Evolutionary conservation across 2,113 vertebrate genomes (phyloP).

Genomic region (Campylomormyrus tamandua): DNA sequence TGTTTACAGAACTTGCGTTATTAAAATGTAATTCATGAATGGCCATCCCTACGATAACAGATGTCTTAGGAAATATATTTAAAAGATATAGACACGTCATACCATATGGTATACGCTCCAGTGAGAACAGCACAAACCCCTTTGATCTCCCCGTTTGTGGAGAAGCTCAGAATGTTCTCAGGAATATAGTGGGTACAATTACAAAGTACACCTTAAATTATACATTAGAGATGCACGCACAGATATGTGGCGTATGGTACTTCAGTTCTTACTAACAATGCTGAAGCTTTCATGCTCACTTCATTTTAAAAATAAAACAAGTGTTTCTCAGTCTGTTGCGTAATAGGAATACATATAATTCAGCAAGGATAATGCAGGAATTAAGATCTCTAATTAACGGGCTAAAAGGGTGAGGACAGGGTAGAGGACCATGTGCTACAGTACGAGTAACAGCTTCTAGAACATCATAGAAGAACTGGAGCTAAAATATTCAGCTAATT

Average conservation of each 20-base stretch:
- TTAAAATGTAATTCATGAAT: not conserved
- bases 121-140: not conserved
- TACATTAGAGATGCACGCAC: not conserved
- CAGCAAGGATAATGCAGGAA: not conserved
- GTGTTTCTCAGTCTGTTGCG: not conserved
- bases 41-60: not conserved
- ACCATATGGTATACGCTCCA: not conserved
- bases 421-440: not conserved
- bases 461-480: not conserved
- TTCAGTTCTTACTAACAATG: not conserved
- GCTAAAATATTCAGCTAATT: not conserved
- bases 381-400: not conserved
- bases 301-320: constrained; percentile 2
- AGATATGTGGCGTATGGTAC: not conserved
- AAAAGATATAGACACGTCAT: not conserved
- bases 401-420: not conserved
- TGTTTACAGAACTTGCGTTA: not conserved
- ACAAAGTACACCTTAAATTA: not conserved
- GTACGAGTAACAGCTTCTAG: not conserved
- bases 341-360: not conserved
- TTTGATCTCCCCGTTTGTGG: not conserved
- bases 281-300: not conserved
- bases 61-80: not conserved
- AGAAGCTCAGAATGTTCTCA: not conserved
- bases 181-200: not conserved